A percentile compares a stretch with the other conserved stretches of the same genome.
Evolutionary conservation across 2,113 vertebrate genomes (phyloP).

Genomic region (Hylia prasina): DNA sequence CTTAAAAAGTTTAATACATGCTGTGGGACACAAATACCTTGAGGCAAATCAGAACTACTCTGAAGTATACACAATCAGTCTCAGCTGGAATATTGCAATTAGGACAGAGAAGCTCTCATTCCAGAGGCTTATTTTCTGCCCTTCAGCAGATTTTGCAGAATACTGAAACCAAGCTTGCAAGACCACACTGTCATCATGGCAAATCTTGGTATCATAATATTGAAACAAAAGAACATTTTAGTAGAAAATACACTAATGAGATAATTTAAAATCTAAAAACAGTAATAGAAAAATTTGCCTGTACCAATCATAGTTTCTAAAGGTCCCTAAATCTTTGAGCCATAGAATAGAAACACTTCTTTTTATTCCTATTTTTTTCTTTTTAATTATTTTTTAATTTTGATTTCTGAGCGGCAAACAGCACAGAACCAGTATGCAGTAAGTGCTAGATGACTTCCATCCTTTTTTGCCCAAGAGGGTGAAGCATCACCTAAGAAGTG

Average conservation of each 20-base stretch:
- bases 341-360: background rate
- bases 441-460: background rate
- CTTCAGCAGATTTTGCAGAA: conserved; percentile 12
- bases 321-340: background rate
- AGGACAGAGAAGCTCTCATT: background rate
- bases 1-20: background rate
- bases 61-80: conserved; percentile 5
- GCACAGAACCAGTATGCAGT: background rate
- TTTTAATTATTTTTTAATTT: background rate
- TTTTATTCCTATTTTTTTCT: background rate
- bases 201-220: background rate
- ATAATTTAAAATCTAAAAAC: background rate
- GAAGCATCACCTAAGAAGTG: background rate
- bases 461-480: background rate
- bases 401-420: background rate
- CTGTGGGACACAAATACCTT: background rate
- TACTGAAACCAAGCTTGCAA: background rate
- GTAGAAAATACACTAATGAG: background rate
- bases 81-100: background rate
- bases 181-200: background rate
- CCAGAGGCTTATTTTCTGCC: background rate
- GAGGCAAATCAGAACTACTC: background rate
- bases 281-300: background rate
- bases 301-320: background rate
- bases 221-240: background rate